Percentiles rank a stretch among this genome's conserved stretches.
These are phyloP conservation scores for Etheostoma perlongum DNA, from an alignment of 2,797 vertebrate genomes.

Conservation along the genomic window DNA sequence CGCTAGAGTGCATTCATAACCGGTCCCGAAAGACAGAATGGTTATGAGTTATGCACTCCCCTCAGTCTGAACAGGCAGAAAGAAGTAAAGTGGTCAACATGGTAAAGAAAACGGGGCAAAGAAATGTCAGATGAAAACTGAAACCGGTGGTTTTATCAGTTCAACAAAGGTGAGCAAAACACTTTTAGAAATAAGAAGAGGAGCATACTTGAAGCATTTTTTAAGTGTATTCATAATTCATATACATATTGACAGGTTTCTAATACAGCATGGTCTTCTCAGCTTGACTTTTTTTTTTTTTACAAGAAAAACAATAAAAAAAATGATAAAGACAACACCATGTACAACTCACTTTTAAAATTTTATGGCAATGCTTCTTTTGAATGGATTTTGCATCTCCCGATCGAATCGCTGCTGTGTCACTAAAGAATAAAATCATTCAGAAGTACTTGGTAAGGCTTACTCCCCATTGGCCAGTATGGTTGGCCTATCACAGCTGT, in stretches of 20 bases:
- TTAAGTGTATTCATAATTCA: constrained; percentile 89
- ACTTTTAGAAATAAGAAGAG: constrained; percentile 58
- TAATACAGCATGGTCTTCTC: constrained; percentile 85
- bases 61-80: neutral
- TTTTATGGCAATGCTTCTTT: constrained; percentile 81
- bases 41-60: neutral
- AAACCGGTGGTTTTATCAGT: neutral
- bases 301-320: constrained; percentile 88
- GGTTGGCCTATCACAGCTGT: constrained; percentile 39
- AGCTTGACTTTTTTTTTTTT: constrained; percentile 77
- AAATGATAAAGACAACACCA: constrained; percentile 85
- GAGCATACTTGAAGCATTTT: constrained; percentile 75
- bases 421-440: constrained; percentile 52
- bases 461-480: constrained; percentile 40
- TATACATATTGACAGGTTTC: constrained; percentile 89
- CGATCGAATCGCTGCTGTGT: constrained; percentile 55
- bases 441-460: constrained; percentile 69
- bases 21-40: too few species aligned
- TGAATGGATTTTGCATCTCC: constrained; percentile 77
- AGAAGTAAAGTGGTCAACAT: too few species aligned
- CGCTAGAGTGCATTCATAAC: neutral
- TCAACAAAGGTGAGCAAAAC: constrained; percentile 22
- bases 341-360: constrained; percentile 80
- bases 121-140: neutral
- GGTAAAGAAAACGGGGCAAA: neutral